A percentile compares a stretch with the other conserved stretches of the same genome.
phyloP scores from a whole-genome alignment of 30 jellyfish, hydroid and myxozoan genomes.

The Catostylus mosaicus region DNA sequence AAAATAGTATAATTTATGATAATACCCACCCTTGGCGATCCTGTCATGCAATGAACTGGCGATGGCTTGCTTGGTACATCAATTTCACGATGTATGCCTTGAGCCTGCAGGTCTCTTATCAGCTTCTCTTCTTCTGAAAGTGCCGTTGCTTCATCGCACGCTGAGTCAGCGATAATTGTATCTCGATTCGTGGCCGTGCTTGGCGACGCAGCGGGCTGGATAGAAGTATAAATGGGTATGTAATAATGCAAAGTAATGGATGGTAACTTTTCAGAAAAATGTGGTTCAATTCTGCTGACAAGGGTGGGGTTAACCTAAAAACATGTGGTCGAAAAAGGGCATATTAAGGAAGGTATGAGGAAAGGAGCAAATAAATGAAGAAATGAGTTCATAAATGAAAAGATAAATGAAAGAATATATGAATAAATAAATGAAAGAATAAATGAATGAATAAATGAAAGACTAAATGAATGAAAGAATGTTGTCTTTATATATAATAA shows the following conservation, averaged over 20 bases:
- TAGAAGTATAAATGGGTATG: not conserved
- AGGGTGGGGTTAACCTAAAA: not conserved
- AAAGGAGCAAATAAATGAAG: not conserved
- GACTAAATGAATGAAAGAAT: not conserved
- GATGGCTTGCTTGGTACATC: constrained; percentile 22
- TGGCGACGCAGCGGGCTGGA: constrained; percentile 28
- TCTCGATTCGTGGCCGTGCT: constrained; percentile 23
- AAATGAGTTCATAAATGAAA: not conserved
- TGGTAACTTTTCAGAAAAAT: not conserved
- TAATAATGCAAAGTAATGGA: not conserved
- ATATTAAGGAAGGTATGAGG: not conserved
- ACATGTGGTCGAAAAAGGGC: not conserved
- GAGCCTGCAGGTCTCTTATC: constrained; percentile 43
- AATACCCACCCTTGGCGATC: constrained; percentile 70
- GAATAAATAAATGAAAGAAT: not conserved
- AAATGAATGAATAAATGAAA: not conserved
- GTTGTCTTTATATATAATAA: no score
- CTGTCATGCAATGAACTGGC: constrained; percentile 63
- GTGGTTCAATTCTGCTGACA: no score
- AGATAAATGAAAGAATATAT: not conserved
- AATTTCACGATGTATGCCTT: constrained; percentile 13
- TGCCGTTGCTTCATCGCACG: constrained; percentile 41
- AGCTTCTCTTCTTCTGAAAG: constrained; percentile 54
- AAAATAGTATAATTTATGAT: no score
- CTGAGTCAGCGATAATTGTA: constrained; percentile 37